phyloP scores from a whole-genome alignment of 2,888 invertebrate genomes.

The Cyrtodaria siliqua region DNA sequence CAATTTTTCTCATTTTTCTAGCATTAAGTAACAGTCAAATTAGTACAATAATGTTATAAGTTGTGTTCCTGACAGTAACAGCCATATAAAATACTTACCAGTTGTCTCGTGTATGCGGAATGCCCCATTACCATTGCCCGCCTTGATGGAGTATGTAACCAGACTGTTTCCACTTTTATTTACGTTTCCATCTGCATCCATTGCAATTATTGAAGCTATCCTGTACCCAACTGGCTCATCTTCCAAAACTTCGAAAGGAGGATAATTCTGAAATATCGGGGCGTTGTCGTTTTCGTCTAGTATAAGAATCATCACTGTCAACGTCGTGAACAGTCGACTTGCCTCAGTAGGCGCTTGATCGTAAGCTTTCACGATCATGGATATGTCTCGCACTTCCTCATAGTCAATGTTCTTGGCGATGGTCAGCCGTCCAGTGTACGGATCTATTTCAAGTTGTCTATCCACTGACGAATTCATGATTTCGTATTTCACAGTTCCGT shows the following conservation, averaged over 20 bases:
- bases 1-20: no score
- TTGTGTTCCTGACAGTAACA: no score
- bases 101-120: conserved; percentile 94
- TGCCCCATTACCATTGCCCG: conserved; percentile 84
- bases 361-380: conserved; percentile 75
- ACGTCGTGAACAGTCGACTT: conserved; percentile 65
- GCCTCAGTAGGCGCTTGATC: conserved; percentile 73
- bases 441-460: conserved; percentile 68
- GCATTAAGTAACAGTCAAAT: no score
- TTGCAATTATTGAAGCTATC: conserved; percentile 77
- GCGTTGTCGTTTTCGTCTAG: conserved; percentile 83
- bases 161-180: conserved; percentile 78
- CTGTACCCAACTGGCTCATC: conserved; percentile 81
- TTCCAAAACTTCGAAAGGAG: conserved; percentile 76
- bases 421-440: conserved; percentile 70
- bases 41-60: no score
- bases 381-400: conserved; percentile 74
- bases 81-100: no score
- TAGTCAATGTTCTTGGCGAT: conserved; percentile 75
- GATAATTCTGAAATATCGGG: conserved; percentile 76
- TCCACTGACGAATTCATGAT: conserved; percentile 67
- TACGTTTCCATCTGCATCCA: conserved; percentile 78
- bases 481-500: conserved; percentile 80
- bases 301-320: conserved; percentile 78
- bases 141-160: conserved; percentile 74